A percentile compares a stretch with the other conserved stretches of the same genome.
These are phyloP conservation scores for Hyppa rectilinea DNA, from an alignment of 2,888 invertebrate genomes.

Conservation along the genomic window DNA sequence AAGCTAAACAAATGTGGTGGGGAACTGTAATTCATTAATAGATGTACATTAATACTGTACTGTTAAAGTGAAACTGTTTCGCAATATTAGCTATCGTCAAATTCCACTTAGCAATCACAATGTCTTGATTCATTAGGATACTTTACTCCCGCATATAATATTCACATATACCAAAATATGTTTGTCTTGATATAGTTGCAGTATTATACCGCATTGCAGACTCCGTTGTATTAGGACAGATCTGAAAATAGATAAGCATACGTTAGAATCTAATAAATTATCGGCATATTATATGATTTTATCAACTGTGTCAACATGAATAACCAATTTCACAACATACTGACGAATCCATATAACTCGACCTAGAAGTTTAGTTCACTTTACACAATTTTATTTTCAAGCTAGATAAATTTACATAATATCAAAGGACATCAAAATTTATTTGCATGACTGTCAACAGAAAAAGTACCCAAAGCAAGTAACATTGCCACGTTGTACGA, in stretches of 20 bases:
- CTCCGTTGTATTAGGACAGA: constrained; percentile 86
- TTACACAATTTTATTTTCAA: no score
- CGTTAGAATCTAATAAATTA: constrained; percentile 27
- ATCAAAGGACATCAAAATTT: no score
- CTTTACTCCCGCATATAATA: constrained; percentile 85
- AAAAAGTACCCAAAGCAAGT: no score
- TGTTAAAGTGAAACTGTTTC: constrained; percentile 54
- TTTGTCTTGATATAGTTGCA: constrained; percentile 90
- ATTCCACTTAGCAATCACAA: constrained; percentile 83
- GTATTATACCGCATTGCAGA: constrained; percentile 76
- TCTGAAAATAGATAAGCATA: constrained; percentile 78
- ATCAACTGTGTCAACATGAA: constrained; percentile 28
- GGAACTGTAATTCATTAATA: constrained; percentile 39
- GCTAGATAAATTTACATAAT: no score
- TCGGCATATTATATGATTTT: constrained; percentile 7
- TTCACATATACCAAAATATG: constrained; percentile 91
- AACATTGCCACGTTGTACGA: no score
- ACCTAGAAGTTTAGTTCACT: background rate
- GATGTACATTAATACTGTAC: constrained; percentile 65
- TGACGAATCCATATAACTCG: background rate
- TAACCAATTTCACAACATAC: constrained; percentile 18
- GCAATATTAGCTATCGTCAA: constrained; percentile 79
- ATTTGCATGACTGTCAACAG: no score
- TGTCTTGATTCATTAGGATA: constrained; percentile 82
- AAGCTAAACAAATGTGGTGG: constrained; percentile 51